These are phyloP conservation scores for Chrysemys picta DNA, from an alignment of 2,113 vertebrate species.

Conservation along the genomic window DNA sequence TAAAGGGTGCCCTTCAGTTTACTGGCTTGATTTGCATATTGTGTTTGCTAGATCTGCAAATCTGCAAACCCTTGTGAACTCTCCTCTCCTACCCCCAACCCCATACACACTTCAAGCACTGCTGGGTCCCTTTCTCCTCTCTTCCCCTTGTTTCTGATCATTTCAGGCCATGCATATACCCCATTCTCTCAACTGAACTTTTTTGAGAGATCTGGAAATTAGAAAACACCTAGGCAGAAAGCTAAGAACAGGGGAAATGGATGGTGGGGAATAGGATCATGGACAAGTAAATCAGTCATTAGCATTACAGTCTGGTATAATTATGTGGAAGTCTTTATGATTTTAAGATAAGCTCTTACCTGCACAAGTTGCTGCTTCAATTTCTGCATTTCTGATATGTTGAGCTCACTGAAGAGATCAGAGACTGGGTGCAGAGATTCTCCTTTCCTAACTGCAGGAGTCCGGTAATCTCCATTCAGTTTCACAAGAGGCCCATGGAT, in stretches of 20 bases:
- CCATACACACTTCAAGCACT: not conserved
- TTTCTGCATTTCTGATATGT: constrained; percentile 98
- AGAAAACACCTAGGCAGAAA: not conserved
- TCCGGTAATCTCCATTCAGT: constrained; percentile 87
- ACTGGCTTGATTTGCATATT: not conserved
- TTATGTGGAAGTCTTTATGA: not conserved
- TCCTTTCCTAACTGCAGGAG: constrained; percentile 83
- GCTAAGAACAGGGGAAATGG: accelerated
- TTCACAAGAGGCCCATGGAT: constrained; percentile 82
- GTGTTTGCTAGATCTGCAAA: not conserved
- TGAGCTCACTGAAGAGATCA: constrained; percentile 98
- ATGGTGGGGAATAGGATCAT: accelerated
- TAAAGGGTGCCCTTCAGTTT: not conserved
- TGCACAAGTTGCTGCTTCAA: constrained; percentile 97
- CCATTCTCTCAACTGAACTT: not conserved
- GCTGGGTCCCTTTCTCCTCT: not conserved
- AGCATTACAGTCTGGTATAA: not conserved
- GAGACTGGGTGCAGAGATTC: constrained; percentile 90
- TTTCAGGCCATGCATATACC: not conserved
- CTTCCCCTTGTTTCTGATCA: not conserved
- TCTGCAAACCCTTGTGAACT: not conserved
- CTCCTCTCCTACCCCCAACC: not conserved
- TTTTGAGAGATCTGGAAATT: not conserved
- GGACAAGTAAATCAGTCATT: not conserved
- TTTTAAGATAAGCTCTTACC: constrained; percentile 77